These are phyloP conservation scores for Drosophila pachea DNA, from an alignment of 1,140 invertebrate genomes.

Conservation along the genomic window DNA sequence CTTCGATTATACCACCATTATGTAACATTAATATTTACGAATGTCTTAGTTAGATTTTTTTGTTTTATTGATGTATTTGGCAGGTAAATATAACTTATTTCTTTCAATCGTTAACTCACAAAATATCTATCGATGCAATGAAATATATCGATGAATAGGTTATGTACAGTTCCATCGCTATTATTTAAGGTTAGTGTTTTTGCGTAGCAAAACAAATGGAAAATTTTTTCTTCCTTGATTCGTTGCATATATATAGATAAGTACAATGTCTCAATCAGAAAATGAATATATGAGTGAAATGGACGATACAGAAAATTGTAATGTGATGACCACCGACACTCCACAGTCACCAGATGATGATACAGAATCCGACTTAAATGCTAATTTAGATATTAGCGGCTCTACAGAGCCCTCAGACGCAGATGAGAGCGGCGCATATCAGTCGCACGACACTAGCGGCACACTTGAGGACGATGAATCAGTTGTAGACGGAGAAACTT, in stretches of 20 bases:
- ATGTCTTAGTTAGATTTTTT: background rate
- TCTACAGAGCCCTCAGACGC: slow-evolving; percentile 44
- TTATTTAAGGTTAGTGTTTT: background rate
- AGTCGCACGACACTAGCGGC: slow-evolving; percentile 1
- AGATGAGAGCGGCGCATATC: slow-evolving; percentile 3
- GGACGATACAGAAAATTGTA: slow-evolving; percentile 6
- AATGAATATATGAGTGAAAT: background rate
- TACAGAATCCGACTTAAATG: slow-evolving; percentile 38
- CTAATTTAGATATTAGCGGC: slow-evolving; percentile 46
- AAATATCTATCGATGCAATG: slow-evolving; percentile 6
- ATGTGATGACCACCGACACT: background rate
- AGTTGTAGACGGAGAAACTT: background rate
- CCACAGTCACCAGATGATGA: slow-evolving; percentile 49
- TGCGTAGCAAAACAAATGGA: slow-evolving; percentile 19
- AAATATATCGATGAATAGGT: slow-evolving; percentile 7
- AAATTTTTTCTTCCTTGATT: background rate
- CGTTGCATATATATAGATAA: background rate
- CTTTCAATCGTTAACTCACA: background rate
- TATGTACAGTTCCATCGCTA: slow-evolving; percentile 16
- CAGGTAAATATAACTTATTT: background rate
- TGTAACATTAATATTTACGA: too few species aligned
- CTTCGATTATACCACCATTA: too few species aligned
- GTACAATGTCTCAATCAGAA: slow-evolving; percentile 14
- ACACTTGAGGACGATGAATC: background rate
- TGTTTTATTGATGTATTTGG: background rate